Base-by-base conservation (phyloP, 2,797 vertebrate species). In the Myotis pilosus region DNA sequence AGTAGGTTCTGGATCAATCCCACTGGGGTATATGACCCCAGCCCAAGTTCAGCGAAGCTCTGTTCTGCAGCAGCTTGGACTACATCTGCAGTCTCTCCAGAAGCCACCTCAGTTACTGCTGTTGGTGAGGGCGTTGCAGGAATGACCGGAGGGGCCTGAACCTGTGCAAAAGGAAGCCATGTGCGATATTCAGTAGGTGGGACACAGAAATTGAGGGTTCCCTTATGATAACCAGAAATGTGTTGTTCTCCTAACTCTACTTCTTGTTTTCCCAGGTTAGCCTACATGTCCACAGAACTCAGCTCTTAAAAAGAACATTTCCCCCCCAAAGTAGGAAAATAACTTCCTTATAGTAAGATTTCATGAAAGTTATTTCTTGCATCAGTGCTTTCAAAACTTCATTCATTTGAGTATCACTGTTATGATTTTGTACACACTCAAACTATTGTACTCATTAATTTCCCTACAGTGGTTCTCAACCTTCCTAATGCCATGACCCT, bases 1-100 rank as follows among this genome's bases (percentile, higher is more conserved):
- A 99, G 91, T 4, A 99, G 12, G 95, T 98, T 99, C 98, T 99
- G 99, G 92, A 99, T 96, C 36, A 99, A 69, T 11, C 99, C 99
- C 92, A 99, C 99, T 6, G 99, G 99, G 1, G 99, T 99, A 96
- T 97, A 30, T n/a, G 68, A 89, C 0, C 97, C 98, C 87, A 99
- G 90, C 0, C 99, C 99, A 91, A 99, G 97, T 55, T 99, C 99
- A 57, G 96, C 4, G 69, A 99, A 98, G 88, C 98, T 98, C 82
- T 96, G 83, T 47, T 99, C 99, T 47, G 96, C 85, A 19, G 98
- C 97, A 25, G 98, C 96, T 23, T 99, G 95, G 15, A 98, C 91
- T 1, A 91, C 87, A 4, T 98, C 98, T 0, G 89, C 36, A n/a
- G 92, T 47, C 49, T 87, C 93, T 94, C 87, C 97, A 60, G 96